Percentiles rank a stretch among this genome's conserved stretches.
Conservation (phyloP, 1,140 invertebrate genomes). For the Luehdorfia chinensis region DNA sequence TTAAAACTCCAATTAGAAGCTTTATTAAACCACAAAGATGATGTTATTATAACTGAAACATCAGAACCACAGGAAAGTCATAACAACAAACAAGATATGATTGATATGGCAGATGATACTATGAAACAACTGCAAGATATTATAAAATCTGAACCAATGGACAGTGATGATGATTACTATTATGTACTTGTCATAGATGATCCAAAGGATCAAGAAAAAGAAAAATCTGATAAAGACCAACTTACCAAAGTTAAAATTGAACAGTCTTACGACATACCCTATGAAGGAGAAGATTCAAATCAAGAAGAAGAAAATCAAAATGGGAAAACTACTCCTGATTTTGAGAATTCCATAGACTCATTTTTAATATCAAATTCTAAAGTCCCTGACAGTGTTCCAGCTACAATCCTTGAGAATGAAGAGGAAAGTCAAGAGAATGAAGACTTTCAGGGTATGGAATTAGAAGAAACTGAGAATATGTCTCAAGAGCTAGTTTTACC, state of each 20-base stretch:
- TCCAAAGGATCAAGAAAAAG: slow-evolving; percentile 40
- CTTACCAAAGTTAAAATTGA: slow-evolving; percentile 7
- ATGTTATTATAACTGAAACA: slow-evolving; percentile 33
- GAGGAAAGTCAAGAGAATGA: slow-evolving; percentile 52
- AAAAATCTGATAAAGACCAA: slow-evolving; percentile 18
- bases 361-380: slow-evolving; percentile 53
- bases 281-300: slow-evolving; percentile 16
- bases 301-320: slow-evolving; percentile 18
- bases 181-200: slow-evolving; percentile 67
- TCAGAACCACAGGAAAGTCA: slow-evolving; percentile 29
- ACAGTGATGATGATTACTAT: slow-evolving; percentile 65
- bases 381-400: slow-evolving; percentile 55
- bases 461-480: slow-evolving; percentile 33
- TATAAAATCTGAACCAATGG: slow-evolving; percentile 59
- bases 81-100: slow-evolving; percentile 28
- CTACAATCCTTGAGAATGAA: slow-evolving; percentile 64
- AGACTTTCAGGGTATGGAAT: slow-evolving; percentile 36
- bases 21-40: slow-evolving; percentile 27
- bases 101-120: slow-evolving; percentile 51
- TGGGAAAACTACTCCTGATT: slow-evolving; percentile 23
- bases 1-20: slow-evolving; percentile 51
- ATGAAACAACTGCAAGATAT: slow-evolving; percentile 61
- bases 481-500: slow-evolving; percentile 29
- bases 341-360: slow-evolving; percentile 52
- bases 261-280: slow-evolving; percentile 20